A percentile compares a stretch with the other conserved stretches of the same genome.
These are phyloP conservation scores for Meleagris gallopavo DNA, from an alignment of 2,113 vertebrate species.

Conservation along the genomic window DNA sequence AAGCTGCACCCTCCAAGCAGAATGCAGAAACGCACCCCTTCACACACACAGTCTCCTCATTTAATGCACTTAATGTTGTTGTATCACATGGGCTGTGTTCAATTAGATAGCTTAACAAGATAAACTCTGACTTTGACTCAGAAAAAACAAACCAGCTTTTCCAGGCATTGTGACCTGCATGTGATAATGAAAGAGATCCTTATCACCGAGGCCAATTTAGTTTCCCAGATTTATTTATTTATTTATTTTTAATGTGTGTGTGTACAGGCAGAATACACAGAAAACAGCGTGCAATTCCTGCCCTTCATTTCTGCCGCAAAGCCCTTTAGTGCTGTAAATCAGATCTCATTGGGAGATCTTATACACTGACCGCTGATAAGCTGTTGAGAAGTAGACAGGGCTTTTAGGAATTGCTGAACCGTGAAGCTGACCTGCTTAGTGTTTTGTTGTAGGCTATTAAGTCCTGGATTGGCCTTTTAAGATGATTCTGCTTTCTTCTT, in stretches of 20 bases:
- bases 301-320: slow-evolving; percentile 67
- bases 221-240: slow-evolving; percentile 51
- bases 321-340: slow-evolving; percentile 77
- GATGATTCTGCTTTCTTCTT: slow-evolving; percentile 77
- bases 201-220: slow-evolving; percentile 57
- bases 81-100: slow-evolving; percentile 72
- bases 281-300: slow-evolving; percentile 36
- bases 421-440: slow-evolving; percentile 83
- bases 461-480: slow-evolving; percentile 79
- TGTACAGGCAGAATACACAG: not conserved
- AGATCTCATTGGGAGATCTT: slow-evolving; percentile 78
- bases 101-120: slow-evolving; percentile 80
- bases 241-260: slow-evolving; percentile 31
- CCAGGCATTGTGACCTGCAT: slow-evolving; percentile 75
- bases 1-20: not conserved
- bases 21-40: not conserved
- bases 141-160: slow-evolving; percentile 74
- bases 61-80: slow-evolving; percentile 70
- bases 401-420: slow-evolving; percentile 85
- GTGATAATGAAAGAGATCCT: slow-evolving; percentile 73
- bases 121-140: slow-evolving; percentile 80
- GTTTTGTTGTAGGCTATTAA: slow-evolving; percentile 86
- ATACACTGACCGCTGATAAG: slow-evolving; percentile 74
- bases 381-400: slow-evolving; percentile 78
- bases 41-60: slow-evolving; percentile 28